A percentile compares a stretch with the other conserved stretches of the same genome.
Evolutionary conservation across 2,113 vertebrate genomes (phyloP).

Genomic region (Silurus glanis): DNA sequence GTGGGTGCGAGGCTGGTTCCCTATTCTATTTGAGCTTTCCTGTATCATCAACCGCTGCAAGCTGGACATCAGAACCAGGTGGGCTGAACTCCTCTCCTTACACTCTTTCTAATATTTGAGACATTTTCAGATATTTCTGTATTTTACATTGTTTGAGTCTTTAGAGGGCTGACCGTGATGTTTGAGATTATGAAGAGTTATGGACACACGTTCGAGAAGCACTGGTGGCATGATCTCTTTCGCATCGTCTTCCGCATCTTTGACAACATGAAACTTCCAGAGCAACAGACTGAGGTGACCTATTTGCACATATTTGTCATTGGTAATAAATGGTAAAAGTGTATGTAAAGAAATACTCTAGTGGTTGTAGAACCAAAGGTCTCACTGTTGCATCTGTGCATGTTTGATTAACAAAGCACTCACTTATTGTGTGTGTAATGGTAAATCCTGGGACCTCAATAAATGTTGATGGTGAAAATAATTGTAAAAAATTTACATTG

Average conservation of each 20-base stretch:
- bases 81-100: constrained; percentile 6
- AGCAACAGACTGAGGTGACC: constrained; percentile 92
- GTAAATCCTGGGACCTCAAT: not conserved
- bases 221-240: constrained; percentile 99
- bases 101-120: not conserved
- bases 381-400: not conserved
- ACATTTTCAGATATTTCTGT: not conserved
- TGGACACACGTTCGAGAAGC: constrained; percentile 91
- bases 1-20: constrained; percentile 98
- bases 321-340: not conserved
- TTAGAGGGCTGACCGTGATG: constrained; percentile 95
- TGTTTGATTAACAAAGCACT: not conserved
- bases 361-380: not conserved
- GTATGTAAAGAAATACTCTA: not conserved
- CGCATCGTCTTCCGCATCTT: constrained; percentile 97
- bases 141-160: not conserved
- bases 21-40: constrained; percentile 95
- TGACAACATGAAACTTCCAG: constrained; percentile 98
- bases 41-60: constrained; percentile 98
- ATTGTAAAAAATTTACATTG: not conserved
- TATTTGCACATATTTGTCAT: not conserved
- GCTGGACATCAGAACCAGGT: constrained; percentile 94
- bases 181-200: constrained; percentile 99
- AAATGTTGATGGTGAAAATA: not conserved
- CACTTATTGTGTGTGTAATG: not conserved